Percentiles rank a stretch among this genome's conserved stretches.
Conservation (phyloP, 2,888 invertebrate genomes). For the Drosophila macrospina region DNA sequence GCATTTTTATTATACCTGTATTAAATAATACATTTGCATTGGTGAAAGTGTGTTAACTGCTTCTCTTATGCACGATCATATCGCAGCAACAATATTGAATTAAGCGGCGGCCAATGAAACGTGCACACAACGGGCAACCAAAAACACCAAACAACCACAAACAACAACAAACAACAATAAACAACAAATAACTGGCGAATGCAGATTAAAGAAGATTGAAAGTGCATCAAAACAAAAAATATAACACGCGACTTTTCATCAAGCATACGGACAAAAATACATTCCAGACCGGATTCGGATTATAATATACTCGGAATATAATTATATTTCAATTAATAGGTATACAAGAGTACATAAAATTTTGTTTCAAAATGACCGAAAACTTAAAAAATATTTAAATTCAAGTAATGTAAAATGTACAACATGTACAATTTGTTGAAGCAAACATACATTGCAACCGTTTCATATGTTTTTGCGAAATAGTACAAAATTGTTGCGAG, state of each 20-base stretch:
- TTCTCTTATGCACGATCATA: slow-evolving; percentile 48
- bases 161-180: slow-evolving; percentile 6
- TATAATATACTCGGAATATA: slow-evolving; percentile 6
- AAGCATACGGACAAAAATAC: neutral
- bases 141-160: slow-evolving; percentile 1
- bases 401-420: too few relatives aligned
- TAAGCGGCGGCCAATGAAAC: slow-evolving; percentile 58
- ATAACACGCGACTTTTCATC: slow-evolving; percentile 13
- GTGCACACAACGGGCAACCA: slow-evolving; percentile 28
- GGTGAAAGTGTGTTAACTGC: slow-evolving; percentile 78
- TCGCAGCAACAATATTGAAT: slow-evolving; percentile 42
- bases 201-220: slow-evolving; percentile 29
- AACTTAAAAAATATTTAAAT: too few relatives aligned
- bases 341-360: neutral
- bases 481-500: slow-evolving; percentile 42
- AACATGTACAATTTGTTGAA: too few relatives aligned
- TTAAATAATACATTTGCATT: slow-evolving; percentile 74
- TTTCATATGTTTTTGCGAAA: slow-evolving; percentile 46
- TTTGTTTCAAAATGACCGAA: too few relatives aligned
- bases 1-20: slow-evolving; percentile 54
- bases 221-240: slow-evolving; percentile 37
- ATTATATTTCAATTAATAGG: slow-evolving; percentile 3
- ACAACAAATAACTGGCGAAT: slow-evolving; percentile 13
- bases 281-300: slow-evolving; percentile 27
- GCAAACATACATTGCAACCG: too few relatives aligned